Evolutionary conservation across 1,140 invertebrate species (phyloP).

Genomic region (Magallana angulata): DNA sequence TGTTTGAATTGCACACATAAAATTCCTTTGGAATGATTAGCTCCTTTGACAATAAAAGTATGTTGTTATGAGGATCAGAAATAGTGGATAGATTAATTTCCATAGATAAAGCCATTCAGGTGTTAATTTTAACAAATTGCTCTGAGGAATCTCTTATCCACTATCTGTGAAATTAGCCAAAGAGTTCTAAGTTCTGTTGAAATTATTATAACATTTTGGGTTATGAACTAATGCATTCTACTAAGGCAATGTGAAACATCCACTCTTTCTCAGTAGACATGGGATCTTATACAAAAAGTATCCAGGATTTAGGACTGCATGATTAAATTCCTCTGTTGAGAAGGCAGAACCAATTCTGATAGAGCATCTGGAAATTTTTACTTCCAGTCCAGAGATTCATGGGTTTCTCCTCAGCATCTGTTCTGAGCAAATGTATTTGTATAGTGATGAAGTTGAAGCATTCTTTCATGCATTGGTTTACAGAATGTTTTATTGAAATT

Average conservation of each 20-base stretch:
- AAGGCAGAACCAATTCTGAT: neutral
- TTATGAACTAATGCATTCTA: no score
- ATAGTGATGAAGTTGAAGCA: neutral
- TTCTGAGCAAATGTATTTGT: neutral
- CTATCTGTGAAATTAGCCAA: no score
- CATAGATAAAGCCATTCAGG: no score
- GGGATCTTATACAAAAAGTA: neutral
- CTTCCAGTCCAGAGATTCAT: neutral
- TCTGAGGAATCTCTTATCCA: no score
- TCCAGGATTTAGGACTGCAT: neutral
- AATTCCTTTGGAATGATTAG: neutral
- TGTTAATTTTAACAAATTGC: no score
- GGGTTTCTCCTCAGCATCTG: neutral
- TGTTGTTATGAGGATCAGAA: no score
- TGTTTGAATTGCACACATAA: neutral
- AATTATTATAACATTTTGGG: no score
- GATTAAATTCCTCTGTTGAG: slow-evolving; percentile 3
- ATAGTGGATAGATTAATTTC: no score
- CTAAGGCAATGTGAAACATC: no score
- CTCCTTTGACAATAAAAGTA: neutral
- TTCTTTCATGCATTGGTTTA: neutral
- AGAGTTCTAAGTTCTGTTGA: no score
- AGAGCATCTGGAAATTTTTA: neutral
- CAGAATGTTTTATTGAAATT: neutral
- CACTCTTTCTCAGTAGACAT: no score